Evolutionary conservation across 2,113 vertebrate genomes (phyloP).

Genomic region (Nipponia nippon): DNA sequence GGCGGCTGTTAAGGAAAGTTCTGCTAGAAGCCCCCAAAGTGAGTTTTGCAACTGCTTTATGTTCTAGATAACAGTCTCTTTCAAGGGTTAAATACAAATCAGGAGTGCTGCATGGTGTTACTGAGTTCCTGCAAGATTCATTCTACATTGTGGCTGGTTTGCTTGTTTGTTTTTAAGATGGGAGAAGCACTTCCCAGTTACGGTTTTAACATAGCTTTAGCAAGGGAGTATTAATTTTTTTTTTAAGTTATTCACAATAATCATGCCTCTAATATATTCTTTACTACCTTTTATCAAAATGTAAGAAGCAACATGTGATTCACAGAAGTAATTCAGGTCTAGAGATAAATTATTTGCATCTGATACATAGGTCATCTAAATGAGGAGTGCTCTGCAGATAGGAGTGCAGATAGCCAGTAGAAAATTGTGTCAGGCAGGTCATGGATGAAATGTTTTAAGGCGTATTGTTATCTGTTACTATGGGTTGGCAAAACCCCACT

Average conservation of each 20-base stretch:
- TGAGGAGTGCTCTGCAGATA: neutral
- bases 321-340: neutral
- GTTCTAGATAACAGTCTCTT: neutral
- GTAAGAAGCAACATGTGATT: neutral
- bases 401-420: neutral
- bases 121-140: neutral
- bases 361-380: neutral
- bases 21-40: constrained; percentile 65
- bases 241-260: neutral
- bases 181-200: neutral
- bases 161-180: neutral
- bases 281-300: neutral
- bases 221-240: neutral
- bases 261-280: neutral
- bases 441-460: neutral
- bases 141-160: neutral
- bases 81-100: neutral
- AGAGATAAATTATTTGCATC: neutral
- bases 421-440: neutral
- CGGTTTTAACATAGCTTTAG: neutral
- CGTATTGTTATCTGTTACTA: neutral
- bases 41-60: constrained; percentile 37
- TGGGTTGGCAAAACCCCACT: neutral
- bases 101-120: neutral
- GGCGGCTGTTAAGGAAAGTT: constrained; percentile 72